These are phyloP conservation scores for Zalophus californianus DNA, from an alignment of 2,797 vertebrate genomes.

Conservation along the genomic window DNA sequence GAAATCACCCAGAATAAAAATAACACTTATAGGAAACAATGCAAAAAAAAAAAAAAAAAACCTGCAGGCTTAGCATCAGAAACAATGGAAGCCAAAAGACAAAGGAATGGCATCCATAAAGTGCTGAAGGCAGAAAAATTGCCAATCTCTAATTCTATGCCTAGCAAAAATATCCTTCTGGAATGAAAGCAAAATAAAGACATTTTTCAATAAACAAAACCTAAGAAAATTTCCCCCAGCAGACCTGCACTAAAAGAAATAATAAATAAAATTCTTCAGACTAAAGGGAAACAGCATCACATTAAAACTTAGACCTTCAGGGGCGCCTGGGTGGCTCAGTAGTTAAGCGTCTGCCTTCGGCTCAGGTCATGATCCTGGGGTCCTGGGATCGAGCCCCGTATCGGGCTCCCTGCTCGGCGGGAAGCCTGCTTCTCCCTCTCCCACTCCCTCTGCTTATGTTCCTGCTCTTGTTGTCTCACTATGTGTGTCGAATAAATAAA, in stretches of 20 bases:
- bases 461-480: too few relatives aligned
- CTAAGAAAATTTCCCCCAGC: neutral
- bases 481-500: too few relatives aligned
- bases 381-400: too few relatives aligned
- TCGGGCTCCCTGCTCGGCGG: too few relatives aligned
- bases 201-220: slow-evolving; percentile 11
- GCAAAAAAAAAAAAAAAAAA: neutral
- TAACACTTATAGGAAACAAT: neutral
- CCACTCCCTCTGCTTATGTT: too few relatives aligned
- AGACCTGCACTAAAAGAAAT: neutral
- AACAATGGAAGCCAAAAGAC: neutral
- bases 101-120: neutral
- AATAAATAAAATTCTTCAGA: neutral
- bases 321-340: too few relatives aligned
- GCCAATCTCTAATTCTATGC: neutral
- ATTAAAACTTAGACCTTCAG: neutral
- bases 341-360: too few relatives aligned
- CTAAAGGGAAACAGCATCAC: neutral
- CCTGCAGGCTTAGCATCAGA: neutral
- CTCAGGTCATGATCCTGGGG: too few relatives aligned
- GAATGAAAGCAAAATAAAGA: neutral
- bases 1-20: neutral
- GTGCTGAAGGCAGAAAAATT: neutral
- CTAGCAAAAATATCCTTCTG: neutral
- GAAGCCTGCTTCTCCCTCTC: too few relatives aligned